These are phyloP conservation scores for Brachypodius melanocephalos DNA, from an alignment of 2,113 vertebrate species.

Conservation along the genomic window DNA sequence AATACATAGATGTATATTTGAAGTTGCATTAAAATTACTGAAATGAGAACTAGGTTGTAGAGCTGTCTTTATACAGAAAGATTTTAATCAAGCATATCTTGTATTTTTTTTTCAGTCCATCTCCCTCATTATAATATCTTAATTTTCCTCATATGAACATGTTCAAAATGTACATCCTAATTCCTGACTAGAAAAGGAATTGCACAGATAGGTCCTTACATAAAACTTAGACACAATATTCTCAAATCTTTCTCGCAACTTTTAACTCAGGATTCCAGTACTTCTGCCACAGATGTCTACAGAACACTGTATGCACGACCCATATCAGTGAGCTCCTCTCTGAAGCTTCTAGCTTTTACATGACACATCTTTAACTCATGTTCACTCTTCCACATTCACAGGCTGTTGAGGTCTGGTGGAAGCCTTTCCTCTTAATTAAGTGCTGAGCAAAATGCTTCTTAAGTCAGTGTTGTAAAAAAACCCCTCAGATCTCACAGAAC, in stretches of 20 bases:
- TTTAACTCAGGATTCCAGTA: neutral
- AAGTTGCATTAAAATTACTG: neutral
- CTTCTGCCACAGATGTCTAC: neutral
- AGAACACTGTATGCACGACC: accelerated
- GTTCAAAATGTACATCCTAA: neutral
- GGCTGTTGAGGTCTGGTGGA: neutral
- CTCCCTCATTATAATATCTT: neutral
- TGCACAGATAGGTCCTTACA: neutral
- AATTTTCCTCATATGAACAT: neutral
- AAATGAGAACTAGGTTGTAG: neutral
- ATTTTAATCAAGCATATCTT: neutral
- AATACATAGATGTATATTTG: neutral
- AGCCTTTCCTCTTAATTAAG: neutral
- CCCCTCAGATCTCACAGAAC: neutral
- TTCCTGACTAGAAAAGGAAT: neutral
- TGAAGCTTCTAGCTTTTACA: neutral
- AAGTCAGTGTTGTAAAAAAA: neutral
- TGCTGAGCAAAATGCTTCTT: neutral
- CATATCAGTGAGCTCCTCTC: neutral
- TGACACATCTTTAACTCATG: neutral
- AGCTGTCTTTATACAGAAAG: neutral
- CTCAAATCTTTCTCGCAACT: neutral
- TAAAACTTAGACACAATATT: neutral
- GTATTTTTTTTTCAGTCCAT: neutral
- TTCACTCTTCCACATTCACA: neutral